phyloP scores from a whole-genome alignment of 1,140 invertebrate genomes.

The Drosophila sp. region DNA sequence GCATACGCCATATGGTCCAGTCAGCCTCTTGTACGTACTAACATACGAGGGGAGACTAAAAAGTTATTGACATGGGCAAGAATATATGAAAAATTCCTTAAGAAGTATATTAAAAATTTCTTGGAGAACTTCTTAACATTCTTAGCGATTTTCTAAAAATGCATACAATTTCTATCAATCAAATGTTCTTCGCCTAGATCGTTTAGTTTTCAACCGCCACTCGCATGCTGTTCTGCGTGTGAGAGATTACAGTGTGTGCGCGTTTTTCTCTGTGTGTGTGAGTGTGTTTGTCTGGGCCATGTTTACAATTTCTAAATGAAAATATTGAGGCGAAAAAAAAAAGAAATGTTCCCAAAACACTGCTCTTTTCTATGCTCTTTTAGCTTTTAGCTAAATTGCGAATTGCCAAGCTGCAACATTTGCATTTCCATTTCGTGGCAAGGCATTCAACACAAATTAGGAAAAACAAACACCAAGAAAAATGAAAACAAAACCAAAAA shows the following conservation, averaged over 20 bases:
- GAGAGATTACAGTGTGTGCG: not conserved
- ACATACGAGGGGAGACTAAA: not conserved
- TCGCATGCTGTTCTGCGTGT: not conserved
- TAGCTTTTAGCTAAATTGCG: constrained; percentile 78
- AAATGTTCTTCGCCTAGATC: not conserved
- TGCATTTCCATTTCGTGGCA: constrained; percentile 42
- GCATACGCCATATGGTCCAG: constrained; percentile 71
- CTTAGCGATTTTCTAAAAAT: too few relatives aligned
- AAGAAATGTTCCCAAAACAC: constrained; percentile 59
- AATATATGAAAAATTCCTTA: not conserved
- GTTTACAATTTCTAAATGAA: constrained; percentile 62
- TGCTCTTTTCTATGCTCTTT: constrained; percentile 55
- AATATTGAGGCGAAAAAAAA: constrained; percentile 51
- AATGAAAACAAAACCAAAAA: constrained; percentile 27
- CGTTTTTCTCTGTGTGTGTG: constrained; percentile 5
- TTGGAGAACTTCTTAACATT: too few relatives aligned
- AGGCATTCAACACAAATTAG: constrained; percentile 56
- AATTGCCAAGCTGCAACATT: constrained; percentile 52
- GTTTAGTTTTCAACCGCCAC: not conserved
- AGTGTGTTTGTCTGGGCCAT: constrained; percentile 62
- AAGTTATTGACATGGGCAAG: not conserved
- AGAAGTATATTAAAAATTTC: too few relatives aligned
- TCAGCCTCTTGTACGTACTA: not conserved
- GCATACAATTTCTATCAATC: too few relatives aligned
- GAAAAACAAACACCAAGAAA: constrained; percentile 11